These are phyloP conservation scores for Alosa alosa DNA, from an alignment of 2,113 vertebrate species.

Conservation along the genomic window DNA sequence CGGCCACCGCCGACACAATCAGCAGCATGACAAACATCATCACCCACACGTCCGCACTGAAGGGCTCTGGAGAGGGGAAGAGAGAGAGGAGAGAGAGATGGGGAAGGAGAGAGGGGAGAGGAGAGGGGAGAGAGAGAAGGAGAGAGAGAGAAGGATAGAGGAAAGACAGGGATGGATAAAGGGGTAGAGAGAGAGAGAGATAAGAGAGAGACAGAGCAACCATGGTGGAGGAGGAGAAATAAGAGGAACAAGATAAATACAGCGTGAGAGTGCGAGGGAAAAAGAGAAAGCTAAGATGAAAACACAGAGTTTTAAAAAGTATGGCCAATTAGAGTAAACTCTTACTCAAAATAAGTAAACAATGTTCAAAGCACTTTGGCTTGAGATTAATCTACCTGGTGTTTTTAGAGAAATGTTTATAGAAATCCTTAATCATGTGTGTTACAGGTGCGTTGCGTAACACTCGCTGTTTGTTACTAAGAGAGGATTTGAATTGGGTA, in stretches of 20 bases:
- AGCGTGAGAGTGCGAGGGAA: neutral
- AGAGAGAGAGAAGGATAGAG: neutral
- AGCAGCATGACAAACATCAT: slow-evolving; percentile 99
- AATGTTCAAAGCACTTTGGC: neutral
- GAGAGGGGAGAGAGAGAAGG: neutral
- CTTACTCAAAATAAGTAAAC: neutral
- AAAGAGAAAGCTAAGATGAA: neutral
- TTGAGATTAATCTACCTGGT: neutral
- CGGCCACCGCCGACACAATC: slow-evolving; percentile 92
- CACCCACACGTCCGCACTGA: slow-evolving; percentile 98
- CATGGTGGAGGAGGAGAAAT: neutral
- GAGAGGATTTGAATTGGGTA: neutral
- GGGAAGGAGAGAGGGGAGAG: neutral
- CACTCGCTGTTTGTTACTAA: neutral
- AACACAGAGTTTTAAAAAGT: neutral
- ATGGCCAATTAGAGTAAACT: neutral
- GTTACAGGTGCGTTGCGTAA: neutral
- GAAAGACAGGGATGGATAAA: neutral
- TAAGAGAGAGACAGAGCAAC: neutral
- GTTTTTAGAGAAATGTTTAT: neutral
- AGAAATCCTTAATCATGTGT: neutral
- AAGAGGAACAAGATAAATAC: neutral
- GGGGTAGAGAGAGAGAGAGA: too few species aligned
- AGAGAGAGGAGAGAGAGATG: neutral
- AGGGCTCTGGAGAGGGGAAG: slow-evolving; percentile 79